Evolutionary conservation across 1,140 invertebrate genomes (phyloP).

Genomic region (Antheraea mylitta): DNA sequence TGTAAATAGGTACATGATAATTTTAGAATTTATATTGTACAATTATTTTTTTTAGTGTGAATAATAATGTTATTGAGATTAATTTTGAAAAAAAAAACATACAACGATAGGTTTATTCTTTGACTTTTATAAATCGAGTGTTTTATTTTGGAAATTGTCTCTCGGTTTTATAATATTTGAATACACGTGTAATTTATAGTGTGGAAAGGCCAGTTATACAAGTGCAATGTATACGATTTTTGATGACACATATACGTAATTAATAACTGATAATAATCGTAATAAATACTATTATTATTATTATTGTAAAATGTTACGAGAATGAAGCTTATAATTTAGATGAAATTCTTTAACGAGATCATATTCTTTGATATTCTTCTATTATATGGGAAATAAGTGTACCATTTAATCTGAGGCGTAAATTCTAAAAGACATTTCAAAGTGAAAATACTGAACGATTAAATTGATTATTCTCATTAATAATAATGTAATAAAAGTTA

Average conservation of each 20-base stretch:
- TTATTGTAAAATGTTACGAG: slow-evolving; percentile 68
- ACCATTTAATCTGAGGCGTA: slow-evolving; percentile 41
- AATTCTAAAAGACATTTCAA: slow-evolving; percentile 40
- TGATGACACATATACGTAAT: slow-evolving; percentile 77
- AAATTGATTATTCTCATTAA: slow-evolving; percentile 1
- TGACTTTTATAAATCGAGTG: slow-evolving; percentile 48
- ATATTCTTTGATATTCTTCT: slow-evolving; percentile 30
- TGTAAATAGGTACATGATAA: slow-evolving; percentile 66
- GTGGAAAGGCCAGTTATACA: slow-evolving; percentile 72
- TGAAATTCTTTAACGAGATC: slow-evolving; percentile 22
- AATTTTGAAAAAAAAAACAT: slow-evolving; percentile 49
- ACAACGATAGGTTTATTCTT: slow-evolving; percentile 54
- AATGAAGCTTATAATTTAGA: slow-evolving; percentile 56
- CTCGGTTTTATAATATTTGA: slow-evolving; percentile 40
- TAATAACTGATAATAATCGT: slow-evolving; percentile 66
- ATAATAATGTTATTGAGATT: slow-evolving; percentile 70
- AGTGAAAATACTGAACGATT: slow-evolving; percentile 20
- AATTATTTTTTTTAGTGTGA: slow-evolving; percentile 75
- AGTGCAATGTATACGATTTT: slow-evolving; percentile 79
- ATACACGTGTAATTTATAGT: slow-evolving; percentile 46
- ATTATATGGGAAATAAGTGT: slow-evolving; percentile 30
- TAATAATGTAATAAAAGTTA: slow-evolving; percentile 54
- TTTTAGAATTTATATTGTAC: slow-evolving; percentile 75
- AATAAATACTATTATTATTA: slow-evolving; percentile 66
- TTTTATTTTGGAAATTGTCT: slow-evolving; percentile 60